Evolutionary conservation across 2,888 invertebrate species (phyloP).

Genomic region (Perizoma affinitatum): DNA sequence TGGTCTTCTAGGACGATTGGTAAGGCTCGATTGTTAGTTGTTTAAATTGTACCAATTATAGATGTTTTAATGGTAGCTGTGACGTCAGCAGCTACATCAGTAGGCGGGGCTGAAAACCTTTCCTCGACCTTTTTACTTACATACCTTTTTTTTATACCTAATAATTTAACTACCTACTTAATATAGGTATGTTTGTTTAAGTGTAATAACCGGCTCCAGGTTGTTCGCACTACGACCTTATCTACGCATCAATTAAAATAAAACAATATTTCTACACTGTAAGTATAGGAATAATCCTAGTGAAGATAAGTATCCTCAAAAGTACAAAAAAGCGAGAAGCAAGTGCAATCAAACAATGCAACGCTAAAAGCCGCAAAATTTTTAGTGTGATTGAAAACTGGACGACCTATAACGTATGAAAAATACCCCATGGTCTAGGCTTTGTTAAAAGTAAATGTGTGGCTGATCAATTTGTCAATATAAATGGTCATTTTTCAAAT

Average conservation of each 20-base stretch:
- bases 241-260: background rate
- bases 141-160: too few relatives aligned
- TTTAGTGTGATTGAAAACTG: background rate
- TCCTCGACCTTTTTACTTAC: too few relatives aligned
- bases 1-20: too few relatives aligned
- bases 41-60: too few relatives aligned
- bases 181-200: too few relatives aligned
- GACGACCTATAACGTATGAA: constrained; percentile 1
- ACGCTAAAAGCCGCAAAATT: constrained; percentile 4
- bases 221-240: background rate
- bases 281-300: background rate
- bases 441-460: background rate
- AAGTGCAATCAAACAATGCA: constrained; percentile 2
- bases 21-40: too few relatives aligned
- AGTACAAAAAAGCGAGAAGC: constrained; percentile 3
- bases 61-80: too few relatives aligned
- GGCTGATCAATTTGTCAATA: background rate
- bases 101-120: too few relatives aligned
- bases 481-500: background rate
- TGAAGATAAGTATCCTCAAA: background rate
- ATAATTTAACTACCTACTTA: too few relatives aligned
- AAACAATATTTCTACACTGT: background rate
- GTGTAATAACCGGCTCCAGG: background rate
- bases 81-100: too few relatives aligned
- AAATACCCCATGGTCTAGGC: background rate